phyloP scores from a whole-genome alignment of 2,113 vertebrate genomes.

The Phoenicopterus ruber region DNA sequence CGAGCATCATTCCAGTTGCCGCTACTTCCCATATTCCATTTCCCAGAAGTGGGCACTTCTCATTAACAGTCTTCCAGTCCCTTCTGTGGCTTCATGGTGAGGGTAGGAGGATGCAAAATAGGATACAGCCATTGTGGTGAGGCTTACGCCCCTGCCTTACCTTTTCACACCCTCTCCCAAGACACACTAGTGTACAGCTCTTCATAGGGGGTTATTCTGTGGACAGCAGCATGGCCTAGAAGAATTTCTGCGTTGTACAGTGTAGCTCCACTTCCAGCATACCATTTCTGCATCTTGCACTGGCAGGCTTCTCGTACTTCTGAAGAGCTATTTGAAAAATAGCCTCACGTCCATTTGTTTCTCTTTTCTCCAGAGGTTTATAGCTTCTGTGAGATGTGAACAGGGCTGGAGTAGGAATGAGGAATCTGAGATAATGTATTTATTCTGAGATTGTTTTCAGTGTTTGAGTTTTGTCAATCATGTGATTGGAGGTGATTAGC shows the following conservation, averaged over 20 bases:
- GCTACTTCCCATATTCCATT: neutral
- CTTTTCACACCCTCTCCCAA: neutral
- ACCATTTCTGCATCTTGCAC: neutral
- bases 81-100: neutral
- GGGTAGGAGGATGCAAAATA: neutral
- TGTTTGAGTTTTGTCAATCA: neutral
- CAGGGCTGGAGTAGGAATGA: neutral
- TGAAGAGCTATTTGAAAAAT: neutral
- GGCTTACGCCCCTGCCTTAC: neutral
- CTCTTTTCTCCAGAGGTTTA: neutral
- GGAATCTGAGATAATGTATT: neutral
- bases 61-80: neutral
- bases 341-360: neutral
- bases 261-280: neutral
- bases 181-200: rapidly evolving
- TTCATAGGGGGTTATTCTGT: neutral
- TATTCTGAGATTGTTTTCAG: neutral
- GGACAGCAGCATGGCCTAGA: neutral
- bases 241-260: neutral
- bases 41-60: neutral
- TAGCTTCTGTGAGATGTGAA: neutral
- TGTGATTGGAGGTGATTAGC: neutral
- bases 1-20: rapidly evolving
- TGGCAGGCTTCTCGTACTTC: neutral
- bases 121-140: neutral